Evolutionary conservation across 2,113 vertebrate species (phyloP).

Genomic region (Varanus komodoensis): DNA sequence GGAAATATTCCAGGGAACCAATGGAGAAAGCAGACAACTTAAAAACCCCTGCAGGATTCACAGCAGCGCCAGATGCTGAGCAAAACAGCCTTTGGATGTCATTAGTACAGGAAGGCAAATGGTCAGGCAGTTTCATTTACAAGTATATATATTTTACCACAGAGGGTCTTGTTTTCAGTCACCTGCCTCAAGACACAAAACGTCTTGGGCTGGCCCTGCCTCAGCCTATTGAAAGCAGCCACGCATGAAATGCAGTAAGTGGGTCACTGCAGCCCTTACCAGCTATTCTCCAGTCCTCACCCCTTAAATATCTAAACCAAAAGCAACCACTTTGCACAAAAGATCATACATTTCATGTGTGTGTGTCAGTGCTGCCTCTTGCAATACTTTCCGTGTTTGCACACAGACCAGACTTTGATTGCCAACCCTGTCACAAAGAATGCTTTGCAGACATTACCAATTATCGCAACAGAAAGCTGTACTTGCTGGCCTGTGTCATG

Average conservation of each 20-base stretch:
- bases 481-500: neutral
- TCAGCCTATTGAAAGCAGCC: neutral
- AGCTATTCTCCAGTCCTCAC: neutral
- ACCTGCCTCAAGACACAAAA: too few relatives aligned
- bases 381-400: neutral
- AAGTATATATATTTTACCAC: neutral
- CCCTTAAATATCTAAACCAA: neutral
- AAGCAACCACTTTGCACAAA: neutral
- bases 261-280: neutral
- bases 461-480: neutral
- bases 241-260: neutral
- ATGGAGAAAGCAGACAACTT: too few relatives aligned
- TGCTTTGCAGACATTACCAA: neutral
- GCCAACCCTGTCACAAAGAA: neutral
- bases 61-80: neutral
- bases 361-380: neutral
- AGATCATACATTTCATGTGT: neutral
- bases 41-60: neutral
- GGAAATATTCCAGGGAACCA: neutral
- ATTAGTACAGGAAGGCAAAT: neutral
- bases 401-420: neutral
- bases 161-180: neutral
- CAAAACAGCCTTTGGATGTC: neutral
- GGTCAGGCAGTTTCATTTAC: neutral
- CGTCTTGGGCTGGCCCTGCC: neutral